Conservation (phyloP, 2,797 vertebrate species). For the Phrynocephalus guinanensis region DNA sequence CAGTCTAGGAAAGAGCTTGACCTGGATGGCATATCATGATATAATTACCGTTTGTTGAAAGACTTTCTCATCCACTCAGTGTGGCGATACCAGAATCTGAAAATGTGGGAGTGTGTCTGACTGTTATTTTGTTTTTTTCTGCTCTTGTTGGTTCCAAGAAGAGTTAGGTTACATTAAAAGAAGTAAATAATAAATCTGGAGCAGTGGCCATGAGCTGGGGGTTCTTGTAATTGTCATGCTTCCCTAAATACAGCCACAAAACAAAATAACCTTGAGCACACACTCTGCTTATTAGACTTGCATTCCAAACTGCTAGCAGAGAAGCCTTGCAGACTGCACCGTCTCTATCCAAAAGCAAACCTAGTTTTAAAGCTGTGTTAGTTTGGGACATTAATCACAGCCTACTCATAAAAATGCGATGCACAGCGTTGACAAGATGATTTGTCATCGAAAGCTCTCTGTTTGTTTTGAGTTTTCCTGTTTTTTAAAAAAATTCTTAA, state of each 20-base stretch:
- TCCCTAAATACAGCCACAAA: neutral
- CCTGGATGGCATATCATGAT: neutral
- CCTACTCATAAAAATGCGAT: no score
- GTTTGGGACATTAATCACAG: no score
- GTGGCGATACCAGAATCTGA: neutral
- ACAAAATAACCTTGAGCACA: neutral
- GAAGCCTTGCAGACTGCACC: no score
- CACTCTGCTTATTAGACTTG: accelerated
- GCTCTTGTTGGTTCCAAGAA: neutral
- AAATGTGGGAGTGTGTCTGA: neutral
- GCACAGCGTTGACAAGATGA: no score
- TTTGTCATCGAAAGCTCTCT: no score
- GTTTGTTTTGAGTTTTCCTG: no score
- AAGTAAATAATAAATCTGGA: neutral
- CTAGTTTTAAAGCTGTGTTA: no score
- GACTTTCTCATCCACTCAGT: neutral
- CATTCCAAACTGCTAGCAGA: neutral
- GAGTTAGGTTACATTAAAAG: neutral
- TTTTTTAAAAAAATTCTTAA: no score
- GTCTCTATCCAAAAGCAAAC: no score
- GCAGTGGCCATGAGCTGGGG: neutral
- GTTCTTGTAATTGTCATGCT: neutral
- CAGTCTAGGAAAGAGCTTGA: neutral
- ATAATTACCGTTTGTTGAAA: neutral
- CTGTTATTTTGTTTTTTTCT: neutral